Conservation (phyloP, 2,113 vertebrate species). For the Halcyon malimbica region DNA sequence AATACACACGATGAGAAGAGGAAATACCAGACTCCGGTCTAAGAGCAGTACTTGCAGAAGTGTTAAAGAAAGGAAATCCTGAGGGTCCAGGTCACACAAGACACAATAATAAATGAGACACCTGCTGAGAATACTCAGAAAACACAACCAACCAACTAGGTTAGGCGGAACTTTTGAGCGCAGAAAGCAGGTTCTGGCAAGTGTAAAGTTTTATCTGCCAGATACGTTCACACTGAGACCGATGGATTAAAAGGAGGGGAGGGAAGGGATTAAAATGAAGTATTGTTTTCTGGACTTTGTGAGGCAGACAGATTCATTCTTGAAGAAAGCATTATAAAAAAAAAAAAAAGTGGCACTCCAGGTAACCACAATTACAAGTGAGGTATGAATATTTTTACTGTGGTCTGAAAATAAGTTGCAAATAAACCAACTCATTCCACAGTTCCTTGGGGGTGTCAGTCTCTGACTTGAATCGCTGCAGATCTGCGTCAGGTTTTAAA, state of each 20-base stretch:
- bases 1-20: fast-evolving
- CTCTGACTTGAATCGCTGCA: not conserved
- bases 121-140: not conserved
- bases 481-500: not conserved
- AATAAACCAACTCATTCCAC: not conserved
- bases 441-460: not conserved
- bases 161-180: not conserved
- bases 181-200: not conserved
- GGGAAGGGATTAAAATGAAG: not conserved
- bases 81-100: not conserved
- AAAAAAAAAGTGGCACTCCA: not conserved
- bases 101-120: not conserved
- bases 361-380: not conserved
- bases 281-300: not conserved
- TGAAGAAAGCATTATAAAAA: not conserved
- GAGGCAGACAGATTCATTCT: not conserved
- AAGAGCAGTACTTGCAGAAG: not conserved
- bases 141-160: not conserved
- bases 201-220: not conserved
- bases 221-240: not conserved
- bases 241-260: not conserved
- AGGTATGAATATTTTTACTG: not conserved
- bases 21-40: not conserved
- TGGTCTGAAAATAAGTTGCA: not conserved
- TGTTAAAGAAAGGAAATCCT: not conserved